Percentiles rank a stretch among this genome's conserved stretches.
phyloP scores from a whole-genome alignment of 2,888 invertebrate species.

The Xylocampa areola region DNA sequence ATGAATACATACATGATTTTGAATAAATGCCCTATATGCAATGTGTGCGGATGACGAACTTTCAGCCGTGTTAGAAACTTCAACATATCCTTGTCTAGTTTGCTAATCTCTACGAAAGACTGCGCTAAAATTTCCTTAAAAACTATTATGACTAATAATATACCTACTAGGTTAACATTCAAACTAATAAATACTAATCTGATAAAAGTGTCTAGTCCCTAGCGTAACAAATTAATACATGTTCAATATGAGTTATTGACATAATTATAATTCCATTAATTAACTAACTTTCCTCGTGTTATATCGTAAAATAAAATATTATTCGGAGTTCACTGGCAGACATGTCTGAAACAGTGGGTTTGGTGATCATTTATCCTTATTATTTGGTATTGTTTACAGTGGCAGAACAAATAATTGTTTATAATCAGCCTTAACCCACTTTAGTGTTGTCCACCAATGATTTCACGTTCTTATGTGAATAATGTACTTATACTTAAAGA shows the following conservation, averaged over 20 bases:
- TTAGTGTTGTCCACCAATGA: conserved; percentile 19
- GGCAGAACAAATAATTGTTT: conserved; percentile 25
- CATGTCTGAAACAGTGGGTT: conserved; percentile 1
- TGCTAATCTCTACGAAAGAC: conserved; percentile 14
- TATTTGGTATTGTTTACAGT: conserved; percentile 42
- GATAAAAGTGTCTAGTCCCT: not conserved
- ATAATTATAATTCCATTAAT: not conserved
- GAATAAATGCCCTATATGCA: conserved; percentile 16
- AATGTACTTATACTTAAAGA: conserved; percentile 36
- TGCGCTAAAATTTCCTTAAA: conserved; percentile 21
- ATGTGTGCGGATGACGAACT: conserved; percentile 10
- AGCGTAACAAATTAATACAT: not conserved
- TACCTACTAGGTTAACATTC: not conserved
- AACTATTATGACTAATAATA: not conserved
- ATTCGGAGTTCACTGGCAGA: conserved; percentile 24
- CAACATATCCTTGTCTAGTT: conserved; percentile 37
- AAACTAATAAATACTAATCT: not conserved
- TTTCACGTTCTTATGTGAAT: conserved; percentile 36
- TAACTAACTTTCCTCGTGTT: conserved; percentile 37
- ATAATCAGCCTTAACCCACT: conserved; percentile 54
- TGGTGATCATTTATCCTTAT: conserved; percentile 49
- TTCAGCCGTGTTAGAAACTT: conserved; percentile 32
- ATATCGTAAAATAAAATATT: conserved; percentile 3
- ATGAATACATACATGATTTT: conserved; percentile 39
- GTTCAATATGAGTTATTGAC: conserved; percentile 15